Base-by-base conservation (phyloP, 2,888 invertebrate species). In the Hemistola chrysoprasaria region DNA sequence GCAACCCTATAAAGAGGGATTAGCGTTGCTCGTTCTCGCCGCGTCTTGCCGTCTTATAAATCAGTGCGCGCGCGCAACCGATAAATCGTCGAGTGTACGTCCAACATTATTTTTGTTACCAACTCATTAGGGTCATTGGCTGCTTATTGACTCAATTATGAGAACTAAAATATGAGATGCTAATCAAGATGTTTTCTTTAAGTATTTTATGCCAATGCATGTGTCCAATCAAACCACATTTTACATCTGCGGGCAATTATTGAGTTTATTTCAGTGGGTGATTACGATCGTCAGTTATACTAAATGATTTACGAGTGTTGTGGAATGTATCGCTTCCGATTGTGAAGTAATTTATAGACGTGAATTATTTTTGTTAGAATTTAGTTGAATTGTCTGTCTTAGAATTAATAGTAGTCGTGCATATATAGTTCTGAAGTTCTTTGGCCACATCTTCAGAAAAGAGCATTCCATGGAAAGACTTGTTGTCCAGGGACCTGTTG, bases 81-180 rank as follows among this genome's bases (percentile, higher is more conserved):
- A 86, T 87, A 87, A 84, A 87, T 87, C 81, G 82, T 74, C 66
- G 65, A 64, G 73, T 82, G 84, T 85, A 85, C 81, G 81, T 74
- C 69, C 65, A 64, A 74, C 83, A 87, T 86, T 87, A 87, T 87
- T 87, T 86, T 84, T 84, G 85, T 86, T 85, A 74, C 79, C 78
- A 76, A 73, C 86, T 85, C 86, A 85, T 86, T 86, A 85, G 81
- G 87, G 88, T 87, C 87, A 82, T 87, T 86, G 87, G 65, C 86
- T 83, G 81, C 78, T 76, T 75, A 84, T 80, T 84, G 85, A 77
- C 82, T 86, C 84, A 81, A 79, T 82, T 81, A 78, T 64, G 60
- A 44, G 64, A 30, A 57, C 50, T 80, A 72, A 81, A 74, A 78
- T 85, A 83, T 74, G 72, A 78, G 61, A 66, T 64, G 64, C 71